These are phyloP conservation scores for Gymnopithys bicolor DNA, from an alignment of 2,797 vertebrate species.

Conservation along the genomic window DNA sequence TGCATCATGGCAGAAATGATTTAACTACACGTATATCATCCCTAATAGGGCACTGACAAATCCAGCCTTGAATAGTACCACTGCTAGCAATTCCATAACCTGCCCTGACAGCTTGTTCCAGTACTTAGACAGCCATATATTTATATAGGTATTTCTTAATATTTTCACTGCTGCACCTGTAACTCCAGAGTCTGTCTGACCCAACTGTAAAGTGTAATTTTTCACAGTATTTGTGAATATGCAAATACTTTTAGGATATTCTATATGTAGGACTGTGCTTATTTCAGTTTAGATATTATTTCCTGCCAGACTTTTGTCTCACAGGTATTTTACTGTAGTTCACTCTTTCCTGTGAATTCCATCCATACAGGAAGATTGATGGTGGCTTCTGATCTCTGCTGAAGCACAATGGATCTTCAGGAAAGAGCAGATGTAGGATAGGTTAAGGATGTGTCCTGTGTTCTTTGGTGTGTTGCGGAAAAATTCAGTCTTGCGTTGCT, in stretches of 20 bases:
- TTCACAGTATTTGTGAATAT: background rate
- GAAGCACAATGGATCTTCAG: background rate
- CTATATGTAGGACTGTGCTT: background rate
- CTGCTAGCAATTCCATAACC: constrained; percentile 13
- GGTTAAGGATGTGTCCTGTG: background rate
- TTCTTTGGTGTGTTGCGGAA: background rate
- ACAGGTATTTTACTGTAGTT: background rate
- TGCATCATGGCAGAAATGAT: constrained; percentile 32
- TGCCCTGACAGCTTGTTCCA: background rate
- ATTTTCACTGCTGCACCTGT: background rate
- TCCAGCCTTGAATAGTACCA: background rate
- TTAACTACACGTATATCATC: constrained; percentile 11
- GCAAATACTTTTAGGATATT: background rate
- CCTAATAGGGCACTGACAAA: constrained; percentile 34
- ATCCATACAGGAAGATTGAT: background rate
- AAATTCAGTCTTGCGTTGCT: background rate
- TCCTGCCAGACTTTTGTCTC: background rate
- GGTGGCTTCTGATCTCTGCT: background rate
- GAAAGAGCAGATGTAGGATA: background rate
- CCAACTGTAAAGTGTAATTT: background rate
- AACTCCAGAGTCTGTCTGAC: background rate
- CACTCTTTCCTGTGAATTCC: background rate
- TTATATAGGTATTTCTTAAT: constrained; percentile 10
- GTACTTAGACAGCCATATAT: background rate
- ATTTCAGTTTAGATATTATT: background rate